phyloP scores from a whole-genome alignment of 1,140 invertebrate genomes.

The Ceratosolen fusciceps region DNA sequence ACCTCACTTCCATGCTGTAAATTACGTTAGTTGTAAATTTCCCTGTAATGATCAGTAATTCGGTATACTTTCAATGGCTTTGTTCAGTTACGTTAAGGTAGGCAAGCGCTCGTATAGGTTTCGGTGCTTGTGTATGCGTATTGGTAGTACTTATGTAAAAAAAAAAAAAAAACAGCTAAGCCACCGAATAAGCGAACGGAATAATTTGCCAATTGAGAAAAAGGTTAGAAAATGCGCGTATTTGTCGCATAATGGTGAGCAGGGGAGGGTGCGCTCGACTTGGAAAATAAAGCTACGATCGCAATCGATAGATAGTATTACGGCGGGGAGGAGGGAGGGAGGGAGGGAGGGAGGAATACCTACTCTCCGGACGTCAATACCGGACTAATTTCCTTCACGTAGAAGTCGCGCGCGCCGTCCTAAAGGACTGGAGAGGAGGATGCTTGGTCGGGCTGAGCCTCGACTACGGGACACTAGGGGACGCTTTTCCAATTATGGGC shows the following conservation, averaged over 20 bases:
- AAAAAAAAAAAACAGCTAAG: no score
- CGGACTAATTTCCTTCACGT: slow-evolving; percentile 7
- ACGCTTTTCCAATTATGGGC: slow-evolving; percentile 63
- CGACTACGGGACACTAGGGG: slow-evolving; percentile 38
- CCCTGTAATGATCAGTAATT: neutral
- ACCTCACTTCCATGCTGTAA: neutral
- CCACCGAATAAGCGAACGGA: neutral
- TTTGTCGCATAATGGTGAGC: neutral
- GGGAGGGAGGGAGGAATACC: neutral
- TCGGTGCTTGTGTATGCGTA: no score
- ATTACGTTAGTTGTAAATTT: neutral
- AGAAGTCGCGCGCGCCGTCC: neutral
- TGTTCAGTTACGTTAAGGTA: neutral
- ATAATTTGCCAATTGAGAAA: neutral
- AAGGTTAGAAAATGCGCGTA: neutral
- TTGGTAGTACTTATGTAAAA: neutral
- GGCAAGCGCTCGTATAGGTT: neutral
- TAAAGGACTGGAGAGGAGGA: neutral
- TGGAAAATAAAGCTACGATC: neutral
- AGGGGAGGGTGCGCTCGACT: neutral
- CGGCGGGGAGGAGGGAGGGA: no score
- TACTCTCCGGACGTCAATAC: neutral
- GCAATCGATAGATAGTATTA: neutral
- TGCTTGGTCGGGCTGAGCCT: neutral
- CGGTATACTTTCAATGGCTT: neutral